phyloP scores from a whole-genome alignment of 1,140 invertebrate species.

The Lamellibrachia luymesi region DNA sequence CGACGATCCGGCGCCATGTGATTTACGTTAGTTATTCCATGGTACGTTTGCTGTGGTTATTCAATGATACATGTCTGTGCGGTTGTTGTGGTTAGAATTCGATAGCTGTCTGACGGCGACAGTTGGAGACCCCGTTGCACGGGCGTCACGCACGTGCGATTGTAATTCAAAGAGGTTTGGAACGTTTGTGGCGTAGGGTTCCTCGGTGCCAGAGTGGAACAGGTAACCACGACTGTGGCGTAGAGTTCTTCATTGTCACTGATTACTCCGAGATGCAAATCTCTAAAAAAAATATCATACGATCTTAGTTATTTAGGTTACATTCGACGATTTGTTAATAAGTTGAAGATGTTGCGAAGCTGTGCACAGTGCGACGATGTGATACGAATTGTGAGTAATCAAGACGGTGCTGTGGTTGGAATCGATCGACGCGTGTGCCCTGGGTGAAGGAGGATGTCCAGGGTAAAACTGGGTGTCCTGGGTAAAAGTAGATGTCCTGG shows the following conservation, averaged over 20 bases:
- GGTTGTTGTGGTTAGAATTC: not conserved
- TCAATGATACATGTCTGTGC: no score
- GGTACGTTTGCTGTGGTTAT: no score
- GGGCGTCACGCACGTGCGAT: not conserved
- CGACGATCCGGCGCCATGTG: no score
- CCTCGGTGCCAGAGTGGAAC: not conserved
- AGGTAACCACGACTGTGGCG: not conserved
- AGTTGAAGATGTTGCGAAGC: not conserved
- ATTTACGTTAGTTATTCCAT: no score
- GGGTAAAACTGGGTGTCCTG: not conserved
- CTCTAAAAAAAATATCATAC: not conserved
- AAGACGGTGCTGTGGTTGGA: not conserved
- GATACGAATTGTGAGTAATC: not conserved
- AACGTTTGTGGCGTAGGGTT: not conserved
- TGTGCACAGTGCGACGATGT: no score
- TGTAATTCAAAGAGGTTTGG: not conserved
- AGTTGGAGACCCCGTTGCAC: not conserved
- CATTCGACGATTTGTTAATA: not conserved
- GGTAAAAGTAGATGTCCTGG: not conserved
- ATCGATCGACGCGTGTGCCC: not conserved
- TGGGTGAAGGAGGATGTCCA: not conserved
- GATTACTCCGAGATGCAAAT: not conserved
- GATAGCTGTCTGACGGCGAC: not conserved
- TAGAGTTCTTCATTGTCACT: not conserved
- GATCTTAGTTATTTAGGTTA: not conserved